phyloP scores from a whole-genome alignment of 2,797 vertebrate genomes.

The Pseudocheirus occidentalis region DNA sequence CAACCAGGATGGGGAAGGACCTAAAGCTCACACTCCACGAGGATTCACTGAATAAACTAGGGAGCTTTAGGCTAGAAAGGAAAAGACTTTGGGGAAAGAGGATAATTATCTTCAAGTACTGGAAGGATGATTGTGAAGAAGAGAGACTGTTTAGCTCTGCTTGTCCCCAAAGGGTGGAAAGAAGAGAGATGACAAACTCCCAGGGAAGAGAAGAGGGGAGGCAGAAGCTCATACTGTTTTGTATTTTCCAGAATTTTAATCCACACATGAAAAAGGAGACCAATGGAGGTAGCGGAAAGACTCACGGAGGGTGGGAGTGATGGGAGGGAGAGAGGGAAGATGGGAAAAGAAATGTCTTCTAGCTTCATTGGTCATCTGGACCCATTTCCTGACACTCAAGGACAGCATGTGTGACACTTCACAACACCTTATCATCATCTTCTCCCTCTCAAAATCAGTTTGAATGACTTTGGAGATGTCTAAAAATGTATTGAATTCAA shows the following conservation, averaged over 20 bases:
- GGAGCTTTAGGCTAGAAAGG: background rate
- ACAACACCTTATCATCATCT: background rate
- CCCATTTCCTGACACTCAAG: conserved; percentile 51
- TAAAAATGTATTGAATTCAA: background rate
- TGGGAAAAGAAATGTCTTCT: conserved; percentile 50
- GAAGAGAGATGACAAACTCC: background rate
- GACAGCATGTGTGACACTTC: background rate
- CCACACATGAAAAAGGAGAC: conserved; percentile 43
- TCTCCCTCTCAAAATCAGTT: background rate
- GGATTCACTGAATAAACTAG: background rate
- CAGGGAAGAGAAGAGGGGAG: conserved; percentile 46
- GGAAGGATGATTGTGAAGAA: background rate
- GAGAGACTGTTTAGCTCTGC: background rate
- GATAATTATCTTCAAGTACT: background rate
- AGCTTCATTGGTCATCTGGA: conserved; percentile 71
- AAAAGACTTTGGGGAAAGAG: background rate
- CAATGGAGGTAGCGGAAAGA: conserved; percentile 43
- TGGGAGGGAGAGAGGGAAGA: background rate
- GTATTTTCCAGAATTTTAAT: background rate
- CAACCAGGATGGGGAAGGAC: background rate
- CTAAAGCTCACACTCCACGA: background rate
- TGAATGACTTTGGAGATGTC: background rate
- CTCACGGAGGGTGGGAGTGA: background rate
- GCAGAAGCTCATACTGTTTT: conserved; percentile 12
- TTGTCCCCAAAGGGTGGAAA: background rate